Conservation (phyloP, 2,888 invertebrate species). For the Protonemura montana region DNA sequence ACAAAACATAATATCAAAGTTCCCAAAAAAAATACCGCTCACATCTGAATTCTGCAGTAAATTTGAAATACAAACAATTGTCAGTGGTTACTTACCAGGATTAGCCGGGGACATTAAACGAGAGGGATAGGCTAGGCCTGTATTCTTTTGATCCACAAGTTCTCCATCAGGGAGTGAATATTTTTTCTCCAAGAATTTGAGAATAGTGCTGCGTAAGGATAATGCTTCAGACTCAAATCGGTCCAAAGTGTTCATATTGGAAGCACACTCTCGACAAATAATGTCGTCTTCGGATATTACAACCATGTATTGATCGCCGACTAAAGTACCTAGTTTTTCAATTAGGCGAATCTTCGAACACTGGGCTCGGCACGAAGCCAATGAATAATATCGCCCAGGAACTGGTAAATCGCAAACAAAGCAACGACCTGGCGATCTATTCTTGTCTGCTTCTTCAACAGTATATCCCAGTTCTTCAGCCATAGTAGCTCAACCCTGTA, state of each 20-base stretch:
- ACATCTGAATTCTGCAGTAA: too few species aligned
- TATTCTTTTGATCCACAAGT: conserved; percentile 53
- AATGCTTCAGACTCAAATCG: conserved; percentile 56
- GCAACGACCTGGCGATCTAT: conserved; percentile 51
- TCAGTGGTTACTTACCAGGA: neutral
- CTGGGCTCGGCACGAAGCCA: conserved; percentile 58
- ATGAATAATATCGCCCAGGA: conserved; percentile 56
- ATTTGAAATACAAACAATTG: too few species aligned
- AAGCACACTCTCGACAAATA: conserved; percentile 58
- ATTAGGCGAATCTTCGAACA: conserved; percentile 56
- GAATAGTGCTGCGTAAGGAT: conserved; percentile 55
- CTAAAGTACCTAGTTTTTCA: conserved; percentile 58
- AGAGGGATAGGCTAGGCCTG: conserved; percentile 53
- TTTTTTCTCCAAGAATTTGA: conserved; percentile 57
- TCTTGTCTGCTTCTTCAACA: neutral
- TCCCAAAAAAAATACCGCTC: too few species aligned
- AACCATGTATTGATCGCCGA: conserved; percentile 59
- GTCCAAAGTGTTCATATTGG: conserved; percentile 58
- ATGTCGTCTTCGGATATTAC: conserved; percentile 59
- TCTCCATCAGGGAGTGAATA: conserved; percentile 58
- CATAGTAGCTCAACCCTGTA: neutral
- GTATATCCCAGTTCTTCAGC: neutral
- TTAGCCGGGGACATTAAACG: conserved; percentile 51
- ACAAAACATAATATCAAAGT: too few species aligned
- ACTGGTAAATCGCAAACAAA: conserved; percentile 58